Conservation (phyloP, 2,797 vertebrate genomes). For the Gymnopithys bicolor region DNA sequence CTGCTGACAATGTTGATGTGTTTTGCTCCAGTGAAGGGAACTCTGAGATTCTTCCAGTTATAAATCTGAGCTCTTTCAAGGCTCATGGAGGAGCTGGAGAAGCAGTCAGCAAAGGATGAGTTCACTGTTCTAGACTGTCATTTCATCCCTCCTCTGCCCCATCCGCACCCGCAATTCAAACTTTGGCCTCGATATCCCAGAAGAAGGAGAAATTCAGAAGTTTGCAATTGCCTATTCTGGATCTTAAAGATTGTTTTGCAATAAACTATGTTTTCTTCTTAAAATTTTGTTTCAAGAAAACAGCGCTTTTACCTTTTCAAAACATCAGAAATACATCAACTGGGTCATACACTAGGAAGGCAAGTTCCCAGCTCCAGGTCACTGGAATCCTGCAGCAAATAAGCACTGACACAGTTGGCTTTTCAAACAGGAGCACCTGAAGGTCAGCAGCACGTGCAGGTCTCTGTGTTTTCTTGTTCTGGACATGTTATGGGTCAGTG, state of each 20-base stretch:
- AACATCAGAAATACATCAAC: neutral
- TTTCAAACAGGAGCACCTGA: neutral
- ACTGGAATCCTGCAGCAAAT: neutral
- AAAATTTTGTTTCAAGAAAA: neutral
- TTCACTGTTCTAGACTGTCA: neutral
- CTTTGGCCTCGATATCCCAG: neutral
- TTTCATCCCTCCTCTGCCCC: neutral
- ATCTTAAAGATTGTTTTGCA: neutral
- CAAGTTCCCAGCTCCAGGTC: neutral
- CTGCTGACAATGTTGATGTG: neutral
- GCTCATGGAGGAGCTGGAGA: neutral
- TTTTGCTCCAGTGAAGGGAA: no score
- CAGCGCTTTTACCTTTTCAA: neutral
- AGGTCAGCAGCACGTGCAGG: neutral
- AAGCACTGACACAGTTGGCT: neutral
- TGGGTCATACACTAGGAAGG: neutral
- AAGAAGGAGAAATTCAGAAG: neutral
- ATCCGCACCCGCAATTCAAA: neutral
- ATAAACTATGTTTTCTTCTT: neutral
- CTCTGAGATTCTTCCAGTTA: no score
- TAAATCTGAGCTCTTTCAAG: neutral
- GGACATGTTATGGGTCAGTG: neutral
- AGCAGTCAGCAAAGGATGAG: neutral
- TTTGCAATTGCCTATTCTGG: neutral
- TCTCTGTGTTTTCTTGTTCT: neutral